Percentiles rank a stretch among this genome's conserved stretches.
Conservation (phyloP, 2,797 vertebrate genomes). For the Melanotaenia pygmaea region DNA sequence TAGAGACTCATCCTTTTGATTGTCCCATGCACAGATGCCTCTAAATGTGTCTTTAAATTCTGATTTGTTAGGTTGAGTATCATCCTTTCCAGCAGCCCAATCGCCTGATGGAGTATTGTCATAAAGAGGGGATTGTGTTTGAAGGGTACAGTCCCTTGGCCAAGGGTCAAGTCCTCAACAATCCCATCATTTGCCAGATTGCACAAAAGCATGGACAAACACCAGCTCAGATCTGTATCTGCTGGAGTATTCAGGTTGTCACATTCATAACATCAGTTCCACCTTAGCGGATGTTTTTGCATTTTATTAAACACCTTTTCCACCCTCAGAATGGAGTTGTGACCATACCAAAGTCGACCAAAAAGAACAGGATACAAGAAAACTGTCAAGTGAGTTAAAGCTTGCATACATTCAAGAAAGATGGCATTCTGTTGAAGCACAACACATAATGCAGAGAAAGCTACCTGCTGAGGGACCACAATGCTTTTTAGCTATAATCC, state of each 20-base stretch:
- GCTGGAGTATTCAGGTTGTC: conserved; percentile 83
- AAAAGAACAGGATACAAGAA: conserved; percentile 81
- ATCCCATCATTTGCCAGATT: conserved; percentile 75
- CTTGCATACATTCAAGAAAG: neutral
- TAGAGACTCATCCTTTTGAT: neutral
- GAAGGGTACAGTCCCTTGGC: conserved; percentile 86
- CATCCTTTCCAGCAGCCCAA: conserved; percentile 86
- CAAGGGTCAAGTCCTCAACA: conserved; percentile 78
- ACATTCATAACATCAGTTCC: neutral
- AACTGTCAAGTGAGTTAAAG: conserved; percentile 82
- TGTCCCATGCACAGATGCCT: neutral
- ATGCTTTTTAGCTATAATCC: too few relatives aligned
- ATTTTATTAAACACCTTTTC: neutral
- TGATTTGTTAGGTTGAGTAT: conserved; percentile 79
- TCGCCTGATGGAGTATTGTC: conserved; percentile 80
- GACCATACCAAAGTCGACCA: conserved; percentile 88
- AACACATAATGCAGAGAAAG: neutral
- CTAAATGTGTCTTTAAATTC: conserved; percentile 1
- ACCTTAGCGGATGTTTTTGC: neutral
- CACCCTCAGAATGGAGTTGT: conserved; percentile 82
- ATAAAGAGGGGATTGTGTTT: conserved; percentile 80
- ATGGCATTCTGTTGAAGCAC: neutral
- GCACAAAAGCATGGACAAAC: conserved; percentile 80
- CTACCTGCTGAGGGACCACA: too few relatives aligned
- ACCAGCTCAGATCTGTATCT: conserved; percentile 84